Percentiles rank a stretch among this genome's conserved stretches.
phyloP scores from a whole-genome alignment of 2,888 invertebrate genomes.

The Eristalinus sepulchralis region DNA sequence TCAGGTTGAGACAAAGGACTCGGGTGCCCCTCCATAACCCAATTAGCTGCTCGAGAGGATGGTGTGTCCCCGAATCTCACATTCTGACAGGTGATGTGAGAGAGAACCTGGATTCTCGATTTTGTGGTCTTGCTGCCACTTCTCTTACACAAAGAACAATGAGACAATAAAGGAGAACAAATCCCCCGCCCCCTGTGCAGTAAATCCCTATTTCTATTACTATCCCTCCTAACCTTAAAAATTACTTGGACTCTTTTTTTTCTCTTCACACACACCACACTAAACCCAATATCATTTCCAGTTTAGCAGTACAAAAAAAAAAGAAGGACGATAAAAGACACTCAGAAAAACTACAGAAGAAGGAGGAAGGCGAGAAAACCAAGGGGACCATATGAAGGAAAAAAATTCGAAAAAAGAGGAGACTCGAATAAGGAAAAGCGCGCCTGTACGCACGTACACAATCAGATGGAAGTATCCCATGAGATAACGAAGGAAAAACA shows the following conservation, averaged over 20 bases:
- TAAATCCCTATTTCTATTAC: neutral
- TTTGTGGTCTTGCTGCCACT: neutral
- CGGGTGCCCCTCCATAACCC: neutral
- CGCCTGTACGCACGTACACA: constrained; percentile 50
- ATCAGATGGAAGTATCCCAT: constrained; percentile 49
- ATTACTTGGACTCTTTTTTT: constrained; percentile 30
- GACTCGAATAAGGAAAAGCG: constrained; percentile 35
- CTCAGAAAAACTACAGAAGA: neutral
- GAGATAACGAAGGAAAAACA: constrained; percentile 50
- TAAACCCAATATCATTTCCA: constrained; percentile 40
- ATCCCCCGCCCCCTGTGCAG: neutral
- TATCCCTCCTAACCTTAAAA: constrained; percentile 1
- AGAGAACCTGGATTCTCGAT: neutral
- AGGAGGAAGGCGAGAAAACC: neutral
- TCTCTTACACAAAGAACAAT: neutral
- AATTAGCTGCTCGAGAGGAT: neutral
- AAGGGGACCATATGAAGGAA: neutral
- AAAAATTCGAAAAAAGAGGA: neutral
- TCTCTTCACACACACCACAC: constrained; percentile 21
- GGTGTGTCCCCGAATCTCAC: neutral
- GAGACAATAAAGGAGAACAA: neutral
- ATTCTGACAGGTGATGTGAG: neutral
- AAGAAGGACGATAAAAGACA: neutral
- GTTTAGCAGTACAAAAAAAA: constrained; percentile 31
- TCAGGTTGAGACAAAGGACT: neutral